Evolutionary conservation across 2,888 invertebrate species (phyloP), one percentile per base, ranked within the genome.

Genomic region (Bembecia ichneumoniformis): DNA sequence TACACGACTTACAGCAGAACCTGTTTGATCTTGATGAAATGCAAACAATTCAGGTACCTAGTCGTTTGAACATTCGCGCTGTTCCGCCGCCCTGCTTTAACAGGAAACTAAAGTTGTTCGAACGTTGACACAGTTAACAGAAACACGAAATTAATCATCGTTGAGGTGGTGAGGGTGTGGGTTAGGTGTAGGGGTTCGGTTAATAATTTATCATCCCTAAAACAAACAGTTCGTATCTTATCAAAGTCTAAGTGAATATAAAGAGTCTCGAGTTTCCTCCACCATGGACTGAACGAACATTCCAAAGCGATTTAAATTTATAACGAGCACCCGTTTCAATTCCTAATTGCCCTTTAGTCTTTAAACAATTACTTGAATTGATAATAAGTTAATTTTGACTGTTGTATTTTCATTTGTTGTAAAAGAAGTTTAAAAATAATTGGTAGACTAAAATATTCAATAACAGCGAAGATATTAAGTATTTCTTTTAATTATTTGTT

Each of bases 291-390:
- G 47, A 52, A 34, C 49, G 57, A 56, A 56, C 54, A 59, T 52
- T 56, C 49, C 51, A 48, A 50, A 58, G 55, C 56, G 57, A 61
- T 62, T 59, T 62, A 56, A 63, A 62, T 60, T 62, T 59, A 58
- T 58, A 62, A 60, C 59, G 57, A 59, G 56, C 51, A 51, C 36
- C 50, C 54, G 57, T 55, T 54, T 53, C 57, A 51, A 56, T 57
- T 56, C 54, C 56, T 62, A 63, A 63, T 62, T 59, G 59, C 51
- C 52, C 60, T 60, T 62, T 64, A 58, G 57, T 51, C 48, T 54
- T 58, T 55, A 57, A 58, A 60, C 60, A 62, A 53, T 51, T 51
- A 49, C 60, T 55, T 45, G 52, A 51, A 52, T 53, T 54, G 57
- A 60, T 56, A 52, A 57, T 51, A 54, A 53, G 53, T 47, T 50